These are phyloP conservation scores for Oncorhynchus nerka DNA, from an alignment of 2,113 vertebrate genomes.

Conservation along the genomic window DNA sequence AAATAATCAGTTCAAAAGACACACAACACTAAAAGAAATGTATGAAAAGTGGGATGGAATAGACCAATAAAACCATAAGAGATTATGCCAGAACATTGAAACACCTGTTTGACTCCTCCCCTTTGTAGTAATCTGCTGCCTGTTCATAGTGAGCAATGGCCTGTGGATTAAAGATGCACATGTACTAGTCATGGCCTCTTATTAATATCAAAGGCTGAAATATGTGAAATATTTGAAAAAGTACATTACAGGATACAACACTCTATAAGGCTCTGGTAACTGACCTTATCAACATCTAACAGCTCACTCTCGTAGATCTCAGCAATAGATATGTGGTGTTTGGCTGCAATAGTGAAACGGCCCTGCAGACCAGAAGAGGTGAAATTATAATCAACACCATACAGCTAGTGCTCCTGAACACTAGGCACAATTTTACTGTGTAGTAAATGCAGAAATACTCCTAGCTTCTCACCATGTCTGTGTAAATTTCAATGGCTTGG, in stretches of 20 bases:
- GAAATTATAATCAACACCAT: neutral
- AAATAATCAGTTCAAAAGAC: neutral
- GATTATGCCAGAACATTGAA: neutral
- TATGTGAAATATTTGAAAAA: neutral
- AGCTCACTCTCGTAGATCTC: conserved; percentile 81
- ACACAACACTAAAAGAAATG: neutral
- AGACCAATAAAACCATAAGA: neutral
- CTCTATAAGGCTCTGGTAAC: neutral
- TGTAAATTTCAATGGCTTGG: conserved; percentile 81
- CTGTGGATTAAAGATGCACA: conserved; percentile 41
- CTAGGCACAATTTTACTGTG: neutral
- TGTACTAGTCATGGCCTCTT: neutral
- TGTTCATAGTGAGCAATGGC: conserved; percentile 82
- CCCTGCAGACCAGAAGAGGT: conserved; percentile 60
- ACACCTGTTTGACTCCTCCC: conserved; percentile 84
- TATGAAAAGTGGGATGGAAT: neutral
- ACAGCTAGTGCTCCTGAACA: neutral
- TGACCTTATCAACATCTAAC: conserved; percentile 80
- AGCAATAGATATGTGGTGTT: conserved; percentile 80
- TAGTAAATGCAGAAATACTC: neutral
- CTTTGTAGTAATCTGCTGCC: conserved; percentile 83
- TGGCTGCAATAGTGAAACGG: conserved; percentile 81
- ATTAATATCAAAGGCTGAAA: neutral
- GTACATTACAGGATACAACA: neutral
- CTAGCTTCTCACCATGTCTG: conserved; percentile 78